Conservation (phyloP, 2,797 vertebrate species). For the Acomys russatus region DNA sequence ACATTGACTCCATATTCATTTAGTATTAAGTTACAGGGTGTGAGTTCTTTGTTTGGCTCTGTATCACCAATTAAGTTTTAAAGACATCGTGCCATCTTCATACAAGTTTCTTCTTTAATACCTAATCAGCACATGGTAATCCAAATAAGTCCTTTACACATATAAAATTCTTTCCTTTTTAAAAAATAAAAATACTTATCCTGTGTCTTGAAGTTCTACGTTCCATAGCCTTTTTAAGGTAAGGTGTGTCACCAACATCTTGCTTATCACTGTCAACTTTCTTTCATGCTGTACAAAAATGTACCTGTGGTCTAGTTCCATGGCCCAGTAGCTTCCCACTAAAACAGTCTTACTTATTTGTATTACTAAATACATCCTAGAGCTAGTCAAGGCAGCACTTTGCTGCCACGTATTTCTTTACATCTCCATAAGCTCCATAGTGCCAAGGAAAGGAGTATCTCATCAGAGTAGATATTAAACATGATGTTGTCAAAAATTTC, state of each 20-base stretch:
- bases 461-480: neutral
- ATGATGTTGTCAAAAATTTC: neutral
- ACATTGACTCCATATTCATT: neutral
- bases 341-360: neutral
- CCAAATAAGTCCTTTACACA: neutral
- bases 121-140: neutral
- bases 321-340: neutral
- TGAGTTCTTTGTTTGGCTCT: neutral
- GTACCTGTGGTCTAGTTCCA: neutral
- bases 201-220: neutral
- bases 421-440: neutral
- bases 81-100: neutral
- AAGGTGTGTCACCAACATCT: neutral
- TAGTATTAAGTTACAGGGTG: rapidly evolving
- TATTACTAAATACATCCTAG: neutral
- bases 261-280: neutral
- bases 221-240: neutral
- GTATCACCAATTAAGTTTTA: neutral
- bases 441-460: neutral
- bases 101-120: neutral
- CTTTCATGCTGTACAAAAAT: neutral
- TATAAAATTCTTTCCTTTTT: neutral
- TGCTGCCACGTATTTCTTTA: neutral
- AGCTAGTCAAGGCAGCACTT: neutral
- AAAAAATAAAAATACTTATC: too few species aligned